phyloP scores from a whole-genome alignment of 2,888 invertebrate species.

The Tipula unca region DNA sequence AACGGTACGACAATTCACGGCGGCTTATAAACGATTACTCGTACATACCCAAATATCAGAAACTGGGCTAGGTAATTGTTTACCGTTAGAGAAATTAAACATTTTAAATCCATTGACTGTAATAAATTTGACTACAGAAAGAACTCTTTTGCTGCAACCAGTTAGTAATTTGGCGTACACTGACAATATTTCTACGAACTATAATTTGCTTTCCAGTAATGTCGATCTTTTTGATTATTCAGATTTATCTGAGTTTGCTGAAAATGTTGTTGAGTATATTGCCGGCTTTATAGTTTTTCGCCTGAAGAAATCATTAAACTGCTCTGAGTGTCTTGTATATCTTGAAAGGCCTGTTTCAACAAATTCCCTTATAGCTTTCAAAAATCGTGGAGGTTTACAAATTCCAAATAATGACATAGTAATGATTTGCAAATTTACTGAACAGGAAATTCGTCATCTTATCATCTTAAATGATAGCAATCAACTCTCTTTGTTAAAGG shows the following conservation, averaged over 20 bases:
- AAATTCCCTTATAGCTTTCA: too few species aligned
- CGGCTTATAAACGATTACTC: background rate
- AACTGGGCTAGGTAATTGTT: background rate
- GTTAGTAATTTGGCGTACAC: background rate
- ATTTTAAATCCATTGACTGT: slow-evolving; percentile 9
- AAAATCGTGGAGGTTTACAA: too few species aligned
- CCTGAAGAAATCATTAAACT: background rate
- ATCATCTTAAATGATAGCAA: too few species aligned
- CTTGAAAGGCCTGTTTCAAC: too few species aligned
- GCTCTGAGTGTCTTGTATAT: background rate
- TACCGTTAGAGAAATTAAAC: background rate
- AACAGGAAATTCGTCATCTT: too few species aligned
- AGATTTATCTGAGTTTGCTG: background rate
- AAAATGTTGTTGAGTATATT: background rate
- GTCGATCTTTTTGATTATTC: background rate
- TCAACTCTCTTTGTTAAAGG: background rate
- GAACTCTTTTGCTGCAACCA: background rate
- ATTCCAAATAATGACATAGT: too few species aligned
- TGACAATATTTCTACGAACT: background rate
- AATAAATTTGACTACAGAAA: background rate
- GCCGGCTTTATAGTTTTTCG: background rate
- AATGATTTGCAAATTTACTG: too few species aligned
- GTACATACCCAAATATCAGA: background rate
- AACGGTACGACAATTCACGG: background rate
- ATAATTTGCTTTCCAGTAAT: background rate